Percentiles rank a stretch among this genome's conserved stretches.
Evolutionary conservation across 2,797 vertebrate genomes (phyloP).

Genomic region (Hydrocynus forskahlii): DNA sequence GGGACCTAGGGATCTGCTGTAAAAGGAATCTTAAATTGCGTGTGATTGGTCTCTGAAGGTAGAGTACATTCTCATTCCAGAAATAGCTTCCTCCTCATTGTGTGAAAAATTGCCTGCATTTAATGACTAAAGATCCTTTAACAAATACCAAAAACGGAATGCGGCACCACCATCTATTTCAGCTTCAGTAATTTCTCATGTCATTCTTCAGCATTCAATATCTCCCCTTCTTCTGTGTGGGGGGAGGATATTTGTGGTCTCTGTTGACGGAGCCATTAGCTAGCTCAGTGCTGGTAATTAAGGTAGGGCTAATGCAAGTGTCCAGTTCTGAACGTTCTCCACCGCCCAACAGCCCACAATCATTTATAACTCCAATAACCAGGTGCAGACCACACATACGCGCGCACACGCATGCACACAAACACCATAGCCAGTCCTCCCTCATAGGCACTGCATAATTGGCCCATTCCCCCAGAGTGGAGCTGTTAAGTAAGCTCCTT

Average conservation of each 20-base stretch:
- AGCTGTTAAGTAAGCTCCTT: slow-evolving; percentile 57
- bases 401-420: slow-evolving; percentile 34
- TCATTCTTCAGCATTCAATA: slow-evolving; percentile 20
- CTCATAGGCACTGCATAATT: slow-evolving; percentile 55
- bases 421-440: slow-evolving; percentile 44
- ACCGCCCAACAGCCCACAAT: slow-evolving; percentile 38
- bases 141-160: slow-evolving; percentile 19
- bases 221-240: slow-evolving; percentile 10
- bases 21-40: slow-evolving; percentile 1
- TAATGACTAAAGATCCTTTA: slow-evolving; percentile 39
- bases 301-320: slow-evolving; percentile 53
- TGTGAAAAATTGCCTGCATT: slow-evolving; percentile 38
- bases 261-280: slow-evolving; percentile 37
- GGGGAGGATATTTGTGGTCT: slow-evolving; percentile 30
- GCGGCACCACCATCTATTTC: slow-evolving; percentile 28
- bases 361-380: slow-evolving; percentile 60
- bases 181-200: slow-evolving; percentile 26
- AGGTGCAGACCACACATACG: slow-evolving; percentile 29
- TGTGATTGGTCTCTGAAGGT: slow-evolving; percentile 8
- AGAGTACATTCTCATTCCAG: slow-evolving; percentile 15
- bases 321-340: slow-evolving; percentile 38
- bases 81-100: slow-evolving; percentile 36
- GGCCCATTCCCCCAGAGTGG: slow-evolving; percentile 50
- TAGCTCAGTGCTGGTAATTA: slow-evolving; percentile 56
- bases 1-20: not conserved